phyloP scores from a whole-genome alignment of 2,797 vertebrate species.

The Sebastolobus altivelis region DNA sequence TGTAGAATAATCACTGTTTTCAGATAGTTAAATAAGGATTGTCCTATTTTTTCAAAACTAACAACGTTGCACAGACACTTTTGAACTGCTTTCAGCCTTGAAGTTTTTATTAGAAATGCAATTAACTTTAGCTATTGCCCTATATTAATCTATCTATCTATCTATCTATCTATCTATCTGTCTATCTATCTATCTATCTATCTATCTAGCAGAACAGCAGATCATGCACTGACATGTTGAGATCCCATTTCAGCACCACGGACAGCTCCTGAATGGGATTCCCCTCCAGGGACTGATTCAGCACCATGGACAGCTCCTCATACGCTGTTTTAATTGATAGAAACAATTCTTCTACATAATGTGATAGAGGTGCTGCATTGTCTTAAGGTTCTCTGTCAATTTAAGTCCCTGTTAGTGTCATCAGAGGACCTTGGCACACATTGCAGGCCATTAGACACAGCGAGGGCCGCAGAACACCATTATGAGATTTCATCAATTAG shows the following conservation, averaged over 20 bases:
- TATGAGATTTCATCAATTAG: conserved; percentile 11
- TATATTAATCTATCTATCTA: not conserved
- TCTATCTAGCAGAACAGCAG: not conserved
- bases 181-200: no score
- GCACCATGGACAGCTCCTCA: conserved; percentile 19
- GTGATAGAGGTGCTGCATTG: not conserved
- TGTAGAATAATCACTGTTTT: not conserved
- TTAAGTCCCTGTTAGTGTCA: not conserved
- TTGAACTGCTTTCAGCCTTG: not conserved
- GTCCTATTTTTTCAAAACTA: no score
- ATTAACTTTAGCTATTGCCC: not conserved
- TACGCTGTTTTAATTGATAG: not conserved
- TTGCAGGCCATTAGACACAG: conserved; percentile 17
- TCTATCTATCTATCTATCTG: not conserved
- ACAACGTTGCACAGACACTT: no score
- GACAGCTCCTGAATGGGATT: conserved; percentile 13
- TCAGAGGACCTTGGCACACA: conserved; percentile 6
- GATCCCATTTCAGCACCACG: conserved; percentile 33
- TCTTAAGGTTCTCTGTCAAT: not conserved
- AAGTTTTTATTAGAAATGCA: not conserved
- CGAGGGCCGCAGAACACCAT: conserved; percentile 12
- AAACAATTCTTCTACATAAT: not conserved
- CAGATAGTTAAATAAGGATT: not conserved
- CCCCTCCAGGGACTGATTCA: not conserved
- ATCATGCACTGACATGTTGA: not conserved